Evolutionary conservation across 1,140 invertebrate species (phyloP), one percentile per base, ranked within the genome.

Genomic region (Heliconius congener): DNA sequence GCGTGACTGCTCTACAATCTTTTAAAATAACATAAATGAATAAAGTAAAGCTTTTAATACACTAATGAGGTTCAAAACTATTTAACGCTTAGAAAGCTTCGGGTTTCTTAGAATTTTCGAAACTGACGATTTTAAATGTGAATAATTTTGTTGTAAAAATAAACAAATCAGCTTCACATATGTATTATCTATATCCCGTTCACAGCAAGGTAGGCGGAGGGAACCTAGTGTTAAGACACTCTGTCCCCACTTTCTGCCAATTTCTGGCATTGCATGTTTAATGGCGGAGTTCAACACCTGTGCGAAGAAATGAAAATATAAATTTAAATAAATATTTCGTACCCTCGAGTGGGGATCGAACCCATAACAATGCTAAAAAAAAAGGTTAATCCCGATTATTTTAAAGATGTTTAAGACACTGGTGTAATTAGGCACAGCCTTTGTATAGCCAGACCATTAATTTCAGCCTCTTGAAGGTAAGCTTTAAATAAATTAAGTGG

Each of bases 401-500:
- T 66, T 27, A 11, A 30, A 66, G 60, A 27, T 66, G 60, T 27
- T 66, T 9, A 66, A 66, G 27, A 66, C 16, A 30, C 9, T 30
- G 60, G 27, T 30, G 60, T 66, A 66, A 66, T 66, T 66, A 66
- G 27, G 23, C 27, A 30, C 11, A 66, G 60, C 13, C 60, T 66
- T 66, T 66, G 60, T 66, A 66, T n/a, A 66, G 27, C 60, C 23
- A 27, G 60, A 66, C 60, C 60, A 66, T 66, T 66, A 66, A 66
- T 66, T 66, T 16, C 60, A 66, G 60, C 60, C 60, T 66, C 60
- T 66, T 66, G 30, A 66, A 27, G 60, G 60, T 66, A 30, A 66
- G 23, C 60, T 27, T 66, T 66, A 66, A 66, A 66, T 66, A 66
- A 66, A 30, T 66, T 66, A 66, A 66, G 60, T 66, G 60, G 60